These are phyloP conservation scores for Drosophila sp. DNA, from an alignment of 1,140 invertebrate genomes.

Conservation along the genomic window DNA sequence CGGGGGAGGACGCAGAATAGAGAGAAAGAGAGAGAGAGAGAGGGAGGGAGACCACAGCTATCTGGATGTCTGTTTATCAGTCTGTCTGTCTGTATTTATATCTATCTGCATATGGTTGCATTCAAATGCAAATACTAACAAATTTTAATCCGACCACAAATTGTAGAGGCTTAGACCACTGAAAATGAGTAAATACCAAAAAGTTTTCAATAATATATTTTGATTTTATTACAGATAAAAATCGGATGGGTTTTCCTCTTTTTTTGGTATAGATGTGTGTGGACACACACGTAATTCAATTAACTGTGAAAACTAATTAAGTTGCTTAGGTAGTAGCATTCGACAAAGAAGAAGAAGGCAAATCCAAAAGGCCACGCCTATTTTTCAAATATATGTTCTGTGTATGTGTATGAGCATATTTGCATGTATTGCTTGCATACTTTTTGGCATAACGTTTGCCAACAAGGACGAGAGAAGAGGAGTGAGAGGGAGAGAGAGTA, in stretches of 20 bases:
- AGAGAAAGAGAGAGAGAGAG: conserved; percentile 1
- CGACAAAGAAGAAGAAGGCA: not conserved
- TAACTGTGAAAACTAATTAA: conserved; percentile 81
- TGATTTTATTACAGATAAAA: conserved; percentile 42
- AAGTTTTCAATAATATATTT: conserved; percentile 63
- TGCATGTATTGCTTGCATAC: conserved; percentile 58
- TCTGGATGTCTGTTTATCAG: not conserved
- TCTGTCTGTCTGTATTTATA: not conserved
- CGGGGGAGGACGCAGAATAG: not conserved
- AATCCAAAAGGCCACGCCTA: conserved; percentile 26
- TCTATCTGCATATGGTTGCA: conserved; percentile 27
- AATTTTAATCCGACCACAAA: conserved; percentile 71
- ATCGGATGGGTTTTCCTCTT: not conserved
- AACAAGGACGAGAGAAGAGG: not conserved
- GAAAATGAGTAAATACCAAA: conserved; percentile 1
- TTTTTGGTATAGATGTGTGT: not conserved
- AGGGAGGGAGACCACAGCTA: not conserved
- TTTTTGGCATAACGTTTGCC: conserved; percentile 70
- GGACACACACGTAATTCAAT: conserved; percentile 62
- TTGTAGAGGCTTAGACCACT: conserved; percentile 61
- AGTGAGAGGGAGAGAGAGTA: not conserved
- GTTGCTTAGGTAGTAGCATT: conserved; percentile 40
- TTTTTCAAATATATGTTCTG: not conserved
- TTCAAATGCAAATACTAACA: conserved; percentile 56
- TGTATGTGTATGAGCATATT: conserved; percentile 24